These are phyloP conservation scores for Amia ocellicauda DNA, from an alignment of 2,113 vertebrate species.

Conservation along the genomic window DNA sequence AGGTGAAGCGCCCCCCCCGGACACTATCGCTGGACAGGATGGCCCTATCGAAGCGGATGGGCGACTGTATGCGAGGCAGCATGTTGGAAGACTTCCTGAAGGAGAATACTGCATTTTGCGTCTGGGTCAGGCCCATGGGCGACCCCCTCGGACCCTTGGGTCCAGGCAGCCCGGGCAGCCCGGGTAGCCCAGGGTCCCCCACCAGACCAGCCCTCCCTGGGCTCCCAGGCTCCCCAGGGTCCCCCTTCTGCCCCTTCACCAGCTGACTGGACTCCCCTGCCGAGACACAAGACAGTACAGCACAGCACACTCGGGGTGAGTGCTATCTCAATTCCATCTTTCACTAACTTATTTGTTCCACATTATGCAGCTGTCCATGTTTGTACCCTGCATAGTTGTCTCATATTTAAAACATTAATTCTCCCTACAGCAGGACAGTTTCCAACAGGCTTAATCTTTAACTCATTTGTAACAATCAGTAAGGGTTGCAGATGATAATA, in stretches of 20 bases:
- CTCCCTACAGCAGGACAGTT: neutral
- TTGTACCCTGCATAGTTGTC: too few species aligned
- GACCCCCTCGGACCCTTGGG: constrained; percentile 34
- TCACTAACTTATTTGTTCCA: too few species aligned
- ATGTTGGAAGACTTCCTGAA: constrained; percentile 30
- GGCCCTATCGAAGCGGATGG: constrained; percentile 55
- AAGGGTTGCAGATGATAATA: too few species aligned
- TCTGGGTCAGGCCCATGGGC: constrained; percentile 42
- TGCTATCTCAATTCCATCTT: neutral
- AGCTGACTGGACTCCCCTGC: constrained; percentile 34
- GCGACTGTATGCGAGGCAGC: constrained; percentile 14
- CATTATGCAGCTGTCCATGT: too few species aligned
- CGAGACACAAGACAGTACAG: neutral
- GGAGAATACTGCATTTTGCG: constrained; percentile 59
- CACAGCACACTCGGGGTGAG: neutral
- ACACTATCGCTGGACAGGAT: constrained; percentile 43
- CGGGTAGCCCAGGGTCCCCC: constrained; percentile 43
- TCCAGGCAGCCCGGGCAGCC: constrained; percentile 44
- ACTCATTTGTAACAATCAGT: neutral
- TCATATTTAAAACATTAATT: too few species aligned
- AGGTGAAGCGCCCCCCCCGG: constrained; percentile 46
- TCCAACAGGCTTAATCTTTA: too few species aligned
- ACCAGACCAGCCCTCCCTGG: constrained; percentile 67
- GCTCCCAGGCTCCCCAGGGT: constrained; percentile 41
- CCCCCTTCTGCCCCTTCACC: constrained; percentile 57